These are phyloP conservation scores for Platyrinchus mystaceus DNA, from an alignment of 2,797 vertebrate species.

Conservation along the genomic window DNA sequence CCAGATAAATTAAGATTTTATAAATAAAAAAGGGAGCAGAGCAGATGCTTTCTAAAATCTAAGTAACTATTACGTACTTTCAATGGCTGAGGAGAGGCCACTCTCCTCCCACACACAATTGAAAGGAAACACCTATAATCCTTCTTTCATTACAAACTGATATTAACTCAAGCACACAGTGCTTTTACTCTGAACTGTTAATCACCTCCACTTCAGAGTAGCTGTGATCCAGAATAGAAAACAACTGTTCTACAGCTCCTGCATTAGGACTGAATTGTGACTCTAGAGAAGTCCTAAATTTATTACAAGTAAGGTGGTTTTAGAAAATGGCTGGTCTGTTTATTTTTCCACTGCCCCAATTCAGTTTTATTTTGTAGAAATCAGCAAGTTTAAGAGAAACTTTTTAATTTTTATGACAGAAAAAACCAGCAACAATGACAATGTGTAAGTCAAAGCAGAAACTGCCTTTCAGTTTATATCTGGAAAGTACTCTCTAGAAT, in stretches of 20 bases:
- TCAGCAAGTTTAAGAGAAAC: neutral
- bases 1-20: neutral
- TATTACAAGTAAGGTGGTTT: neutral
- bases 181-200: neutral
- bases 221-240: neutral
- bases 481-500: neutral
- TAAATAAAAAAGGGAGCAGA: neutral
- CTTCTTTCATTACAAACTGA: neutral
- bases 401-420: neutral
- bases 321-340: neutral
- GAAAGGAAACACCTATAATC: neutral
- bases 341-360: neutral
- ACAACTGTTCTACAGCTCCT: neutral
- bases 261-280: neutral
- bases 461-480: neutral
- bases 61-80: neutral
- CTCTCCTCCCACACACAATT: neutral
- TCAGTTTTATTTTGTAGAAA: neutral
- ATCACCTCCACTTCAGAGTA: neutral
- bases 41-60: neutral
- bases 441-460: neutral
- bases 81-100: neutral
- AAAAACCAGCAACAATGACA: neutral
- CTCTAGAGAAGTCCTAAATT: neutral
- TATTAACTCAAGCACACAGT: neutral